Evolutionary conservation across 2,888 invertebrate genomes (phyloP), one percentile per base, ranked within the genome.

Genomic region (Drosophila nigritarsus): DNA sequence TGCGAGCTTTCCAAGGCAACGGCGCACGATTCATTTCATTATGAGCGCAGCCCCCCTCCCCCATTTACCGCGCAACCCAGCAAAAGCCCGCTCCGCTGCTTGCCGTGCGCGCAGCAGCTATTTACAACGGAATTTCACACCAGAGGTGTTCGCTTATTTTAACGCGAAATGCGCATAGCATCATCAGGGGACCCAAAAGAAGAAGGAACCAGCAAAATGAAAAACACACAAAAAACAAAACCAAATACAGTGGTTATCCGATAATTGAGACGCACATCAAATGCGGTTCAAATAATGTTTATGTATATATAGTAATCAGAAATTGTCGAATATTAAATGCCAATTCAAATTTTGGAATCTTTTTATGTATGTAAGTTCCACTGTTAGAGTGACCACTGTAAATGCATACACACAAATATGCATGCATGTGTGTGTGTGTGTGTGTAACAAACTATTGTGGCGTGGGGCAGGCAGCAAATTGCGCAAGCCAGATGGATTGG

Each of bases 81-180:
- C 8, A 24, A 45, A 45, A 45, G 20, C 15, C 63, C 45, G n/a
- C 27, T 40, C 20, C 51, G 4, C 24, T 38, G 32, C 49, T 40
- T 50, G 34, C 59, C 59, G 63, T 65, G 65, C 65, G 32, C 64
- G 63, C 45, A 64, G 61, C 55, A 71, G 68, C 77, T 80, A 80
- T 80, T 80, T 80, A 82, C 83, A 83, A 73, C 80, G 80, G 80
- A 80, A 80, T 80, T 80, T 80, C 80, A 83, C 80, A 80, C 80
- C 83, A 83, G 49, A 80, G 80, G 79, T 80, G 80, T 68, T 75
- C 54, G 80, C 66, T 80, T 75, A 71, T 79, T 82, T 82, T 70
- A 71, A 71, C 80, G 65, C 83, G 75, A 80, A 82, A 79, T 75
- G 77, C 75, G 79, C 73, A 78, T 78, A 78, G 72, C 80, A 78